Conservation (phyloP, 2,113 vertebrate genomes). For the Thamnaconus septentrionalis region DNA sequence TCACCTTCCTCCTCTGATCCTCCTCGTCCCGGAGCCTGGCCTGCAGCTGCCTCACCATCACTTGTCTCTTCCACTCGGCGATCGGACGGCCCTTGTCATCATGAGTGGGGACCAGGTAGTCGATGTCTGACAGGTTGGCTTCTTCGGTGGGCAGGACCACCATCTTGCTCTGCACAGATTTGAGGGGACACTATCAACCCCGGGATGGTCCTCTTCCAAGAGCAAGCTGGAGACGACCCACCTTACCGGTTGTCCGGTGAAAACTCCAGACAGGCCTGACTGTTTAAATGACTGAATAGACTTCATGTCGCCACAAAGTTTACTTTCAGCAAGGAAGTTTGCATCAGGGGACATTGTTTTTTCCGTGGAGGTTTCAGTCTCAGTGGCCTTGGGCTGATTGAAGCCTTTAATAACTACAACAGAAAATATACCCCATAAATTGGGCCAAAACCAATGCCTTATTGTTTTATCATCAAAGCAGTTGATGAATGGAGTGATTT, state of each 20-base stretch:
- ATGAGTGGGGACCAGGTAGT: conserved; percentile 87
- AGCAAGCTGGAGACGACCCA: neutral
- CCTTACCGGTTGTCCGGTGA: conserved; percentile 66
- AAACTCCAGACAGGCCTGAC: conserved; percentile 67
- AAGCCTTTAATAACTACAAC: conserved; percentile 63
- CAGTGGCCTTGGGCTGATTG: conserved; percentile 30
- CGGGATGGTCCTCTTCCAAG: conserved; percentile 29
- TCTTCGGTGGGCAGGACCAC: conserved; percentile 55
- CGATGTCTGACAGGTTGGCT: conserved; percentile 76
- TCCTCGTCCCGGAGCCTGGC: conserved; percentile 77
- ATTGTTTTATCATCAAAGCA: too few relatives aligned
- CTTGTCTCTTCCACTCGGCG: conserved; percentile 95
- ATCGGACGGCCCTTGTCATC: conserved; percentile 85
- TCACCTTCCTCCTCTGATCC: conserved; percentile 73
- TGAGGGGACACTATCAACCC: neutral
- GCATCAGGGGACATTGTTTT: conserved; percentile 34
- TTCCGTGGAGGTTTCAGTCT: conserved; percentile 30
- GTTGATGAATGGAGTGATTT: neutral
- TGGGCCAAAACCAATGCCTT: too few relatives aligned
- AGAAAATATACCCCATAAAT: conserved; percentile 9
- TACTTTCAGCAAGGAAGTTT: conserved; percentile 49
- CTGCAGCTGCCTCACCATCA: conserved; percentile 90
- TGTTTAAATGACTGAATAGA: conserved; percentile 66
- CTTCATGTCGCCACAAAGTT: conserved; percentile 64
- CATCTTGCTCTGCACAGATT: conserved; percentile 68